Base-by-base conservation (phyloP, 2,888 invertebrate genomes). In the Tenthredo notha region DNA sequence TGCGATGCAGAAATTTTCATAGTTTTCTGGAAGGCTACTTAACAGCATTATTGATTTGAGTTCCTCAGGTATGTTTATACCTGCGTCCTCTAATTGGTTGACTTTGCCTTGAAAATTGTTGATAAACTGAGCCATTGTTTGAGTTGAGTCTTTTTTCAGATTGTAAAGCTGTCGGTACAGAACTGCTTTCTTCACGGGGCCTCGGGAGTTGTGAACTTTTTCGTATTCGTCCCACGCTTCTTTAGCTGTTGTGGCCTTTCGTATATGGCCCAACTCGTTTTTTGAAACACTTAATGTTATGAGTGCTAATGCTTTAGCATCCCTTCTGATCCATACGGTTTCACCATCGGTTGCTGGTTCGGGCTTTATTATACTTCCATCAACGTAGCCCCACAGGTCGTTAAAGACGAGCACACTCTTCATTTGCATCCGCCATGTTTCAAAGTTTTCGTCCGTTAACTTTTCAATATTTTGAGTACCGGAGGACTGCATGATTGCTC, bases 261-360 rank as follows among this genome's bases (percentile, higher is more conserved):
- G 85, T 33, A 85, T 75, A 18, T 85, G 84, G 40, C 80, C 80
- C 65, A 85, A 72, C 80, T 85, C 84, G 9, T 67, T 15, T 18
- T 80, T 47, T 40, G 80, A 50, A 25, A 86, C 74, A 15, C 77
- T 43, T n/a, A 86, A 15, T 65, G 85, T 80, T 18, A 86, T 58
- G 25, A 85, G 84, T 15, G 85, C 80, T 80, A 65, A 58, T 33
- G 86, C 85, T 67, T 86, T 86, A 50, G 82, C 83, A 75, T 85
- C 67, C 1, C 61, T 77, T 18, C 33, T 82, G 5, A n/a, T 58
- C 84, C 84, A 85, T 10, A 6, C 40, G 33, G 77, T 29, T 43
- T 61, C 47, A n/a, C 25, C 18, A 15, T 4, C 37, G 15, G 61
- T 67, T 1, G 67, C 50, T 33, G 72, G 37, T n/a, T 40, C 40